Base-by-base conservation (phyloP, 2,113 vertebrate species). In the Acanthisitta chloris region DNA sequence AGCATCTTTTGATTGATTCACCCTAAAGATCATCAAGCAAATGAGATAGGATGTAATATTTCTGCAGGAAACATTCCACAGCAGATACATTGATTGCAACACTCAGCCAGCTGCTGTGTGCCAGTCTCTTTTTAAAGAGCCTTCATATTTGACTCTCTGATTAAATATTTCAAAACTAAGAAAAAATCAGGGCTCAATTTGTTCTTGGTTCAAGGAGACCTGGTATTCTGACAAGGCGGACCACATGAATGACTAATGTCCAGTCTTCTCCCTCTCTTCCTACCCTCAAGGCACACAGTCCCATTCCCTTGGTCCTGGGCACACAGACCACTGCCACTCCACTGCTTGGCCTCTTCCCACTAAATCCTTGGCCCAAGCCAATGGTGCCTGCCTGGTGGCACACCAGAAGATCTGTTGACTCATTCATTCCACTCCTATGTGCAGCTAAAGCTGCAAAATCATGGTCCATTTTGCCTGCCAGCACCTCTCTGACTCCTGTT, bases 31-130 rank as follows among this genome's bases (percentile, higher is more conserved):
- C 94, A 95, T 94, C 92, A 97, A 94, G 91, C 71, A 96, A 97
- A 96, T 92, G 96, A 97, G 84, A 82, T 74, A 96, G 96, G 96
- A 97, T 95, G 91, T 95, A 92, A 95, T 93, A 94, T 91, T 97
- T 95, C 85, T 97, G 79, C 95, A 96, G 94, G 94, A 97, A 96
- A 77, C 79, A 59, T 97, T 96, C 92, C 92, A 84, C 79, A 76
- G 92, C 65, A 45, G 91, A 88, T 96, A 69, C 94, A 96, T 88
- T 81, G 94, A 96, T 97, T 92, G 73, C 65, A 13, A 91, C 77
- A 55, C 74, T 96, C 94, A 94, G 87, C 82, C 89, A 91, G 91
- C 84, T 95, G 92, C 94, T 10, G 1, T 62, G 81, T 94, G 84
- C 80, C 77, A 94, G 65, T 65, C 43, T 85, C 51, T 29, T 76